Evolutionary conservation across 2,113 vertebrate species (phyloP), one percentile per base, ranked within the genome.

Genomic region (Oplegnathus fasciatus): DNA sequence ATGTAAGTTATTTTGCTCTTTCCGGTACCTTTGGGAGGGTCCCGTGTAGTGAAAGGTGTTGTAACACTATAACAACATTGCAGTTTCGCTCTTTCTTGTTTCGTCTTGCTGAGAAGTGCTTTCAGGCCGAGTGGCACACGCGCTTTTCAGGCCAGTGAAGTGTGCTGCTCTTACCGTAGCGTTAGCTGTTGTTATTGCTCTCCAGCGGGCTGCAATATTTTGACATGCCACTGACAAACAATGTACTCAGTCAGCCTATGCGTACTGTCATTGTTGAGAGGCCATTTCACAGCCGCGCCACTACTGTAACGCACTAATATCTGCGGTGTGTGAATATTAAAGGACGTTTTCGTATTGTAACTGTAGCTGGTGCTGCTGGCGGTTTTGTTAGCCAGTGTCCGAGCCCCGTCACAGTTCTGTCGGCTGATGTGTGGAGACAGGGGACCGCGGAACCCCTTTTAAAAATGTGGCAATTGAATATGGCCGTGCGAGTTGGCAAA

Each of bases 1-100:
- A 93, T 92, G 93, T 94, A 91, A 95, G 94, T 95, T 91, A 48
- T 69, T 86, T 84, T n/a, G 2, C 32, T 34, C 32, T 62, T 81
- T 79, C 18, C 14, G 20, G 4, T 57, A 42, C 15, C 44, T 58
- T n/a, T 44, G 0, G 14, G 34, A 15, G 44, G 55, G 54, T 44
- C 40, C 2, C 14, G n/a, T 3, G 26, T 14, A 11, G 60, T 8
- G 52, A 9, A 18, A 57, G 22, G 60, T 40, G 44, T 52, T 62
- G 60, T 66, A 22, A 17, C 44, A 2, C 14, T 3, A 24, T 18
- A 9, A 0, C 2, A 30, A 44, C 52, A 14, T 6, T 44, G 32
- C 42, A 54, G 50, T 84, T 83, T 57, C 14, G 30, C 61, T 69
- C 26, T 79, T 71, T 72, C 15, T 65, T 65, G 52, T 78, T 69